Evolutionary conservation across 2,888 invertebrate species (phyloP).

Genomic region (Orchesella flavescens): DNA sequence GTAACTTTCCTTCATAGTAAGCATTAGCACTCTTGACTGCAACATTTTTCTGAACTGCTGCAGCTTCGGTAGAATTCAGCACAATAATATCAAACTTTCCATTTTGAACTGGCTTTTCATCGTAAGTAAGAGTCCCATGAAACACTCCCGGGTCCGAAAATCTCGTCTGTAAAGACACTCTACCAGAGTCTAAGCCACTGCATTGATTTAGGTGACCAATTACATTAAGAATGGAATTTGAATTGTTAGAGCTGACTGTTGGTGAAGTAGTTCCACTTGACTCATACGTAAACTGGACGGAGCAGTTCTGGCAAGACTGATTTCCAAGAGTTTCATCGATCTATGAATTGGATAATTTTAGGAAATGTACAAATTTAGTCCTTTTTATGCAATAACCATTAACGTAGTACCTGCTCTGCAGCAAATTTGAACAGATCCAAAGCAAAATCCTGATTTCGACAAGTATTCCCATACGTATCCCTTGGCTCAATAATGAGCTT

Average conservation of each 20-base stretch:
- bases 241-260: constrained; percentile 46
- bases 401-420: constrained; percentile 69
- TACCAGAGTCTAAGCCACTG: constrained; percentile 56
- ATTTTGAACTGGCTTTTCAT: constrained; percentile 70
- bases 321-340: constrained; percentile 65
- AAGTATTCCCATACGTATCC: constrained; percentile 92
- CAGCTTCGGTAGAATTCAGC: constrained; percentile 79
- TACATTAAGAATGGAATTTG: constrained; percentile 36
- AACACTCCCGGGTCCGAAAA: constrained; percentile 71
- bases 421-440: constrained; percentile 69
- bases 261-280: constrained; percentile 27
- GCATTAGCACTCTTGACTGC: constrained; percentile 88
- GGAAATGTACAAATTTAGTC: neutral
- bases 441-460: constrained; percentile 74
- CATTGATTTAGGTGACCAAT: constrained; percentile 28
- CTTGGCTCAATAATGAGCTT: constrained; percentile 90
- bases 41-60: constrained; percentile 89
- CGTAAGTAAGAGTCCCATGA: constrained; percentile 68
- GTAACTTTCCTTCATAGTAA: constrained; percentile 88
- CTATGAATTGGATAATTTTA: constrained; percentile 35
- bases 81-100: constrained; percentile 71
- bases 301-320: constrained; percentile 67
- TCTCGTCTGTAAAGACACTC: constrained; percentile 66
- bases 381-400: neutral
- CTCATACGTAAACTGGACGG: constrained; percentile 70